Evolutionary conservation across 2,113 vertebrate species (phyloP).

Genomic region (Tyto alba): DNA sequence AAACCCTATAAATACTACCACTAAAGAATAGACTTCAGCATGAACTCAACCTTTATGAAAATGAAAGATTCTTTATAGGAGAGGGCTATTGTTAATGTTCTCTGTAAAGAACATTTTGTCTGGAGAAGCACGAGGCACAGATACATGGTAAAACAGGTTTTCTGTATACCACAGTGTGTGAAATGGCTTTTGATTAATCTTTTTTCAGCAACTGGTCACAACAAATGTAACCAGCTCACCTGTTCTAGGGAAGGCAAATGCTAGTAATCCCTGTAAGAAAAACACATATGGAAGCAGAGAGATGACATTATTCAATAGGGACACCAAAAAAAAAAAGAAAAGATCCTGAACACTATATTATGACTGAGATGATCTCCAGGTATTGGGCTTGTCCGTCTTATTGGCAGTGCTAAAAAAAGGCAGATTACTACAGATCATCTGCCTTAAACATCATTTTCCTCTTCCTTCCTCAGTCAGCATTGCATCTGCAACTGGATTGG

Average conservation of each 20-base stretch:
- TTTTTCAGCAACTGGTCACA: background rate
- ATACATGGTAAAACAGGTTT: background rate
- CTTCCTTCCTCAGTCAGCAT: background rate
- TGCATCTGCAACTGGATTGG: background rate
- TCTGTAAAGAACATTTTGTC: background rate
- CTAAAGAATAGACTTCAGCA: background rate
- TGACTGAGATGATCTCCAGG: background rate
- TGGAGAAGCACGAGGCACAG: background rate
- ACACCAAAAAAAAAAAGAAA: background rate
- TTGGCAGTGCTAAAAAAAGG: background rate
- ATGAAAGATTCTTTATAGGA: background rate
- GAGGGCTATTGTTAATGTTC: background rate
- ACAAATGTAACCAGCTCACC: background rate
- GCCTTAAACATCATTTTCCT: background rate
- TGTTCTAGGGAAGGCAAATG: accelerated
- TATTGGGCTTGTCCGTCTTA: background rate
- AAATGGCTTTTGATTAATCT: background rate
- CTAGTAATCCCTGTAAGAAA: background rate
- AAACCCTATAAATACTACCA: background rate
- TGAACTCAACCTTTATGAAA: background rate
- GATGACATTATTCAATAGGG: background rate
- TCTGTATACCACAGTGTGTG: accelerated
- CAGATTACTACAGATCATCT: background rate
- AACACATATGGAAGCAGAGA: background rate
- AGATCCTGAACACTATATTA: background rate